Base-by-base conservation (phyloP, 2,888 invertebrate species). In the Tetragonula carbonaria region DNA sequence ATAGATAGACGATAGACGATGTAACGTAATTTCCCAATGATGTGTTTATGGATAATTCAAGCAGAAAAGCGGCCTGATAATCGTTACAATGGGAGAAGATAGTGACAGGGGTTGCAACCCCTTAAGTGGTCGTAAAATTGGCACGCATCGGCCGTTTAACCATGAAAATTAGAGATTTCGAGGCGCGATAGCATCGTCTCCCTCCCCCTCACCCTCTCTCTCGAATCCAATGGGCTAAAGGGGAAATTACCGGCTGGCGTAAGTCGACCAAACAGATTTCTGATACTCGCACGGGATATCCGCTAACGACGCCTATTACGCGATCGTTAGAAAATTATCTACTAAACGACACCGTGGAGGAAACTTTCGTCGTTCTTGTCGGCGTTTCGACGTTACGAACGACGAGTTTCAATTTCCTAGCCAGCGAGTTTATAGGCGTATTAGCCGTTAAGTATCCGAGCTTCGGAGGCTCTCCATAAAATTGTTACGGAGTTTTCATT, bases 91-190 rank as follows among this genome's bases (percentile, higher is more conserved):
- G 16, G 23, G 16, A 8, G 23, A 33, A 53, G 78, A 71, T 82
- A 78, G 2, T 5, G 14, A 6, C 3, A 66, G 13, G 45, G 51
- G n/a, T 57, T 63, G 62, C 14, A 33, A 51, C 62, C 66, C 70
- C 63, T 65, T 21, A 33, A 65, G 38, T 18, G 38, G 33, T 18
- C 65, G 21, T 5, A 65, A 65, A 65, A 65, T 65, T 65, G 33
- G 33, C 65, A 65, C 65, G 65, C 65, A 65, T 65, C 65, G 65
- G 16, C 23, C 62, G 28, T 62, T 78, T 75, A 85, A 84, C 83
- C 63, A 77, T 65, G 62, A 65, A 78, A 84, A 86, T 86, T 63
- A 70, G 84, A 84, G 85, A 86, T 80, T 86, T 55, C 65, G 57
- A 57, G 38, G 21, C 62, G 50, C 72, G 85, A 86, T 86, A 86